Percentiles rank a stretch among this genome's conserved stretches.
These are phyloP conservation scores for Rhopalosiphum nymphaeae DNA, from an alignment of 2,888 invertebrate genomes.

Conservation along the genomic window DNA sequence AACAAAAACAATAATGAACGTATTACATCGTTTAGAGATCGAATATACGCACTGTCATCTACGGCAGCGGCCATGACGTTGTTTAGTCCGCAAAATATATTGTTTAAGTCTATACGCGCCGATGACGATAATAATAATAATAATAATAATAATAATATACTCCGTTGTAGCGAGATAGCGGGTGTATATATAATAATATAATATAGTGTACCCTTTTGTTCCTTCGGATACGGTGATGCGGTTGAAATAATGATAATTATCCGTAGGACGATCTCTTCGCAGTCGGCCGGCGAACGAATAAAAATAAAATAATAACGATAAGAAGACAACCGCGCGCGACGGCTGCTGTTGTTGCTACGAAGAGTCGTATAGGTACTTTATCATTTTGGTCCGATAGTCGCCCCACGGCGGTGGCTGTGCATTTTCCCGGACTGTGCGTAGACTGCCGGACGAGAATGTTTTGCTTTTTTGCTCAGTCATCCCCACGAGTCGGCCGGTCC, in stretches of 20 bases:
- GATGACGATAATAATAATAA: neutral
- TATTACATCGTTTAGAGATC: neutral
- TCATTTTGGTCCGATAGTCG: constrained; percentile 1
- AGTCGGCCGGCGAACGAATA: neutral
- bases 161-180: neutral
- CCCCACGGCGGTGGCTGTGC: neutral
- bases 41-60: constrained; percentile 19
- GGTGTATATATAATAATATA: neutral
- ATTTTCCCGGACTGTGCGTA: neutral
- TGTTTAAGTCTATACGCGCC: neutral
- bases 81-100: neutral
- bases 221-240: neutral
- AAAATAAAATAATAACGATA: neutral
- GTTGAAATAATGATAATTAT: constrained; percentile 9
- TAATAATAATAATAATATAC: constrained; percentile 1
- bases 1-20: neutral
- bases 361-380: neutral
- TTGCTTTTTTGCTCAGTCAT: neutral
- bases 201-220: constrained; percentile 22
- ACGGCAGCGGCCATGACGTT: neutral
- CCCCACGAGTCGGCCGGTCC: neutral
- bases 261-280: neutral
- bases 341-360: neutral
- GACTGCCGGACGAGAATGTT: neutral
- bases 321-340: neutral